Base-by-base conservation (phyloP, 2,113 vertebrate genomes). In the Alethe diademata region DNA sequence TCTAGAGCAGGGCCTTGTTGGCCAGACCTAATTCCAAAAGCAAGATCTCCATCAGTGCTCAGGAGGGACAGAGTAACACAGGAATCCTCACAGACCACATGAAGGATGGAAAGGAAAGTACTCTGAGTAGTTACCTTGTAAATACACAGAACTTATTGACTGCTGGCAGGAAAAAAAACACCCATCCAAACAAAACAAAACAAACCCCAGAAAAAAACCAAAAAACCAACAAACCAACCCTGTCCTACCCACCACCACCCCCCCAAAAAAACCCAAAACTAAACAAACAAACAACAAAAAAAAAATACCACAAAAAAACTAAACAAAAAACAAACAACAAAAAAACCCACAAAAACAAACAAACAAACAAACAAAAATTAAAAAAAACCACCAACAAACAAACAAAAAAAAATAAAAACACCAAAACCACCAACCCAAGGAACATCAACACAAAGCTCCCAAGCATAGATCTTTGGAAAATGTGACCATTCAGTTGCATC, bases 231-330 rank as follows among this genome's bases (percentile, higher is more conserved):
- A 40, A 29, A 35, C 5, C 19, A n/a, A 11, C 8, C 8, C 12
- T 56, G 6, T 19, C 15, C 7, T 6, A 7, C 4, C 8, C 5
- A 28, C 6, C 11, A 1, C 6, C 2, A 13, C 5, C 12, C 14
- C 11, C 1, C 5, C 11, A 26, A n/a, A 51, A 22, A 18, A 6
- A 31, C 19, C 43, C 9, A 7, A 22, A 64, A 16, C 2, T 2
- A 33, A 64, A 33, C 28, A 42, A 62, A 29, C 19, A 9, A 23
- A 57, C 13, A 43, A 50, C 26, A 11, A 18, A 9, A 53, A 53
- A 26, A 51, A 29, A 17, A 16, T 19, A 45, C 43, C 43, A 50
- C 7, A n/a, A n/a, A n/a, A n/a, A n/a, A n/a, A n/a, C n/a, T n/a
- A n/a, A n/a, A n/a, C 13, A 28, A 25, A 29, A 29, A 35, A 40